Conservation (phyloP, 2,113 vertebrate species). For the Ploceus nigricollis region DNA sequence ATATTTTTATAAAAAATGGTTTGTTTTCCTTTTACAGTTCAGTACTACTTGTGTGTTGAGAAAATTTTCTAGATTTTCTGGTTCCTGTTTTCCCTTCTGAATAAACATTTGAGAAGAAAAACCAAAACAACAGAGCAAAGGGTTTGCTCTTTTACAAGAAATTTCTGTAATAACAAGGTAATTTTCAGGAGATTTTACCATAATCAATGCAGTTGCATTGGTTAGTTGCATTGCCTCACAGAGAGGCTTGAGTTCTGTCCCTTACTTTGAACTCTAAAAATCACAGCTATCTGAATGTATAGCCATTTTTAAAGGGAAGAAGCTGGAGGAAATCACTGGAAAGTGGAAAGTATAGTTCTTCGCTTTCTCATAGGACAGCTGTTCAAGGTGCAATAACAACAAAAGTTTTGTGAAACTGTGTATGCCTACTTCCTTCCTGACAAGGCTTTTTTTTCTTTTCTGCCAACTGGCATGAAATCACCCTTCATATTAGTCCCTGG, state of each 20-base stretch:
- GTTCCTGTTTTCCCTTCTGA: background rate
- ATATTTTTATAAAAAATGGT: background rate
- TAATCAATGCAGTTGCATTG: background rate
- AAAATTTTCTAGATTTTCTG: background rate
- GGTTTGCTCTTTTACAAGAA: background rate
- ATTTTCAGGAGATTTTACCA: background rate
- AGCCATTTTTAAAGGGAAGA: background rate
- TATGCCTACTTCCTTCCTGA: background rate
- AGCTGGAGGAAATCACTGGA: background rate
- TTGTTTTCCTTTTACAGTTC: slow-evolving; percentile 9
- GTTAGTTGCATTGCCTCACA: background rate
- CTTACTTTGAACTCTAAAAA: background rate
- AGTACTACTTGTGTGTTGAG: background rate
- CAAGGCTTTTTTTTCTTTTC: background rate
- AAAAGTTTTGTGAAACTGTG: background rate
- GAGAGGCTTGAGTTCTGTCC: background rate
- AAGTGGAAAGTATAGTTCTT: background rate
- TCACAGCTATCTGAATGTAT: background rate
- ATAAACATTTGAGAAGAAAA: background rate
- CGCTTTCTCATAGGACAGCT: background rate
- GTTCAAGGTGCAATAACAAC: background rate
- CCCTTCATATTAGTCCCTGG: background rate
- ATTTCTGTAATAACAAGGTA: background rate
- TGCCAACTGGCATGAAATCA: background rate
- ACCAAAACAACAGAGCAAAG: background rate